Evolutionary conservation across 2,797 vertebrate species (phyloP), one percentile per base, ranked within the genome.

Genomic region (Danio aesculapii): DNA sequence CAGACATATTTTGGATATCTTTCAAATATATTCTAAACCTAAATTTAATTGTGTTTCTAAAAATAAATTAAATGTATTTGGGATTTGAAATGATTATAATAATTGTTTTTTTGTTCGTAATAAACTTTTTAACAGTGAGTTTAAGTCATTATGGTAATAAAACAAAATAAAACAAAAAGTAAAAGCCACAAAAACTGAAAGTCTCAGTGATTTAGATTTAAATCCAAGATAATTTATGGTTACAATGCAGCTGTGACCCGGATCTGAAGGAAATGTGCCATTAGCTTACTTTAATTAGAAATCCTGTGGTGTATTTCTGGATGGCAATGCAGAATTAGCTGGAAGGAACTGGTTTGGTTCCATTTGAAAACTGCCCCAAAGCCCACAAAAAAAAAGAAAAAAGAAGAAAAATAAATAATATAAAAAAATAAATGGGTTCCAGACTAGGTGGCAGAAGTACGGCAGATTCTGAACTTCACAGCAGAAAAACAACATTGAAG

Each of bases 391-490:
- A 70, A 78, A 53, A 30, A 30, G 1, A 30, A 49, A 49, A 2
- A 49, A 8, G 5, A 49, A 49, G 1, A 49, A 30, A 30, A 30
- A 30, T 30, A n/a, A n/a, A 30, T 30, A 30, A 1, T 30, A 1
- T 1, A 30, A 30, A 9, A 55, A 77, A 50, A 52, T 72, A 78
- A 61, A 78, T 69, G 46, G 53, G 53, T 78, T 69, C 76, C 76
- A 78, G 76, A 69, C 64, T 50, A 69, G 55, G 53, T 78, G 76
- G 76, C 53, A 69, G 44, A 69, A 61, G 46, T 19, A 59, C 16
- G 68, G 66, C 21, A 50, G 16, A 58, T 30, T 68, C 44, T 39
- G 10, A 77, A 68, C 7, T 49, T 49, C 10, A 7, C 21, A n/a
- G 9, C 46, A 49, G 16, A 59, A 78, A 39, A 58, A 39, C n/a